These are phyloP conservation scores for Lycocerus yunnanus DNA, from an alignment of 2,888 invertebrate species.

Conservation along the genomic window DNA sequence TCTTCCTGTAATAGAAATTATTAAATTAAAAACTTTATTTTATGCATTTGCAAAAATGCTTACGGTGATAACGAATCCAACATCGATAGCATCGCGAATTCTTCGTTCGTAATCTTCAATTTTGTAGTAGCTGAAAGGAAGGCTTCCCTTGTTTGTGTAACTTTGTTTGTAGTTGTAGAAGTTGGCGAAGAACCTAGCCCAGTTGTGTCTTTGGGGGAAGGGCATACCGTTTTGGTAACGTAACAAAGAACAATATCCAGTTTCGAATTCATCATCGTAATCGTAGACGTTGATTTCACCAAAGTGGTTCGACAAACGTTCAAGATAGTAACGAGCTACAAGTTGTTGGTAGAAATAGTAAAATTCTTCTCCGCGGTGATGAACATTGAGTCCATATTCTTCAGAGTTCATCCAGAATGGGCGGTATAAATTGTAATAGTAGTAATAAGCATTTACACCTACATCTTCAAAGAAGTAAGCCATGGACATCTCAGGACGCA, in stretches of 20 bases:
- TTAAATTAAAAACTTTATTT: conserved; percentile 61
- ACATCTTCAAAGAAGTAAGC: conserved; percentile 78
- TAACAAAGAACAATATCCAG: conserved; percentile 68
- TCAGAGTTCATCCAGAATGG: conserved; percentile 68
- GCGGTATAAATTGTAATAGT: conserved; percentile 64
- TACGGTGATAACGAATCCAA: conserved; percentile 56
- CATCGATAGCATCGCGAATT: conserved; percentile 63
- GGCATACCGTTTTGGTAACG: conserved; percentile 67
- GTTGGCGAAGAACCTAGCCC: conserved; percentile 56
- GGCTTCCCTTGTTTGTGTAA: conserved; percentile 9
- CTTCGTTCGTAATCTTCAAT: conserved; percentile 58
- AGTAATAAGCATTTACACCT: conserved; percentile 68
- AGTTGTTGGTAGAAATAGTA: conserved; percentile 71
- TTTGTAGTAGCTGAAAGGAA: conserved; percentile 52
- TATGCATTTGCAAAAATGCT: conserved; percentile 29
- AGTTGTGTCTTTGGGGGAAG: conserved; percentile 66
- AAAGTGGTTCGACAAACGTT: conserved; percentile 72
- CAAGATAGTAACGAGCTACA: conserved; percentile 73
- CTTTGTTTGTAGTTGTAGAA: conserved; percentile 45
- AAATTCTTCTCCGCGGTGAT: conserved; percentile 67
- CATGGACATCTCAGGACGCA: conserved; percentile 62
- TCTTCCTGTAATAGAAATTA: conserved; percentile 57
- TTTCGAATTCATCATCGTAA: conserved; percentile 58
- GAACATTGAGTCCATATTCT: conserved; percentile 59
- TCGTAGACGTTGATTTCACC: conserved; percentile 66